phyloP scores from a whole-genome alignment of 2,888 invertebrate genomes.

The Galerucella calmariensis region DNA sequence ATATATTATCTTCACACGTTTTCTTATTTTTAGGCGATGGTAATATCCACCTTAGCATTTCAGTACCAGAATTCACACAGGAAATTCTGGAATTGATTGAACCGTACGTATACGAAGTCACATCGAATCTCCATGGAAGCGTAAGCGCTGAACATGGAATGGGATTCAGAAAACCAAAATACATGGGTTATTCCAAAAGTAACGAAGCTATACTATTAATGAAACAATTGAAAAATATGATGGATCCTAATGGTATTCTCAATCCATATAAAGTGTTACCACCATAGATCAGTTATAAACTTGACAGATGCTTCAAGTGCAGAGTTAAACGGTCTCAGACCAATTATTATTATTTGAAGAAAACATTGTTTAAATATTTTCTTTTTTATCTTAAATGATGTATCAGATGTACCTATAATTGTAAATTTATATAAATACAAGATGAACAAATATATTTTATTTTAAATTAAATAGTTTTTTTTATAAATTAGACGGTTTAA shows the following conservation, averaged over 20 bases:
- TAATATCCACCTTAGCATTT: slow-evolving; percentile 93
- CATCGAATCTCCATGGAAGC: slow-evolving; percentile 83
- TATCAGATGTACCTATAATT: too few species aligned
- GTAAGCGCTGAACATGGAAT: slow-evolving; percentile 98
- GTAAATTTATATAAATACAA: too few species aligned
- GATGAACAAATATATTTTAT: too few species aligned
- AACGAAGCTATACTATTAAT: slow-evolving; percentile 80
- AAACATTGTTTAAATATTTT: too few species aligned
- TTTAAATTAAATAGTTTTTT: too few species aligned
- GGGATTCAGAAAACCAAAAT: slow-evolving; percentile 88
- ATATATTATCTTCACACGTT: background rate
- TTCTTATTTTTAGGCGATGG: slow-evolving; percentile 79
- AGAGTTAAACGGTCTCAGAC: too few species aligned
- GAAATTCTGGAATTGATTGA: slow-evolving; percentile 78
- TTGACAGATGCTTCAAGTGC: background rate
- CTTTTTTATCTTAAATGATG: too few species aligned
- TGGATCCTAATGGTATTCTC: slow-evolving; percentile 95
- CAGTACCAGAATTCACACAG: slow-evolving; percentile 74
- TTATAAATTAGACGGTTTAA: too few species aligned
- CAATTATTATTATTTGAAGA: too few species aligned
- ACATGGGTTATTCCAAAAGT: slow-evolving; percentile 84
- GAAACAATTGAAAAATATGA: slow-evolving; percentile 81
- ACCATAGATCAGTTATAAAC: slow-evolving; percentile 4
- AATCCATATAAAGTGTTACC: slow-evolving; percentile 93
- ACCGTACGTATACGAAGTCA: slow-evolving; percentile 92